Conservation (phyloP, 1,140 invertebrate genomes). For the Trachymyrmex cornetzi region DNA sequence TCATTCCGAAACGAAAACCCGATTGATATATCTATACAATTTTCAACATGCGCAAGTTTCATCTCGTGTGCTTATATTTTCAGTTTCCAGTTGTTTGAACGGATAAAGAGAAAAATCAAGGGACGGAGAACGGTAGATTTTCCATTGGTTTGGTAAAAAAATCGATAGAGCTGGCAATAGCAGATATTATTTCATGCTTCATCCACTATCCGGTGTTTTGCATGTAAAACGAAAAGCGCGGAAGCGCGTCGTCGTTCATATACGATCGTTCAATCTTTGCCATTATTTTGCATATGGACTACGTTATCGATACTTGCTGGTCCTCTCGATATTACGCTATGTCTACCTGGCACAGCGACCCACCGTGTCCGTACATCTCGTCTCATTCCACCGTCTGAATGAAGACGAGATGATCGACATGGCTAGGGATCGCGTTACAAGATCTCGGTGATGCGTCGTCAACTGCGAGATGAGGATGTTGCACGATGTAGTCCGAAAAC, state of each 20-base stretch:
- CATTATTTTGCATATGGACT: constrained; percentile 50
- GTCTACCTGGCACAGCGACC: neutral
- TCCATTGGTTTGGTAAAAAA: constrained; percentile 29
- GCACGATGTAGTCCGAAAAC: neutral
- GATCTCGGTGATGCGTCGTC: constrained; percentile 14
- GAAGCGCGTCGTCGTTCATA: constrained; percentile 27
- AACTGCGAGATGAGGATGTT: constrained; percentile 21
- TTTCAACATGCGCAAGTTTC: constrained; percentile 17
- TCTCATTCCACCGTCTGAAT: neutral
- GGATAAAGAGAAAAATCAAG: constrained; percentile 12
- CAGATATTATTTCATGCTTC: constrained; percentile 60
- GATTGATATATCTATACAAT: constrained; percentile 33
- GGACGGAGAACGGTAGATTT: constrained; percentile 11
- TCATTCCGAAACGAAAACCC: neutral
- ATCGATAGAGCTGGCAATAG: constrained; percentile 51
- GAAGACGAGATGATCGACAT: constrained; percentile 27
- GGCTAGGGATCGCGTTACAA: constrained; percentile 9
- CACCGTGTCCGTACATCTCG: neutral
- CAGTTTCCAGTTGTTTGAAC: constrained; percentile 47
- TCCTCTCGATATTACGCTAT: constrained; percentile 13
- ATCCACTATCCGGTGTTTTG: constrained; percentile 51
- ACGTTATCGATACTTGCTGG: constrained; percentile 9
- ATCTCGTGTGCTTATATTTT: constrained; percentile 35
- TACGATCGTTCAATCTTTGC: constrained; percentile 11
- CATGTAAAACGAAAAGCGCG: constrained; percentile 55